phyloP scores from a whole-genome alignment of 2,797 vertebrate species.

The Amblyraja radiata region DNA sequence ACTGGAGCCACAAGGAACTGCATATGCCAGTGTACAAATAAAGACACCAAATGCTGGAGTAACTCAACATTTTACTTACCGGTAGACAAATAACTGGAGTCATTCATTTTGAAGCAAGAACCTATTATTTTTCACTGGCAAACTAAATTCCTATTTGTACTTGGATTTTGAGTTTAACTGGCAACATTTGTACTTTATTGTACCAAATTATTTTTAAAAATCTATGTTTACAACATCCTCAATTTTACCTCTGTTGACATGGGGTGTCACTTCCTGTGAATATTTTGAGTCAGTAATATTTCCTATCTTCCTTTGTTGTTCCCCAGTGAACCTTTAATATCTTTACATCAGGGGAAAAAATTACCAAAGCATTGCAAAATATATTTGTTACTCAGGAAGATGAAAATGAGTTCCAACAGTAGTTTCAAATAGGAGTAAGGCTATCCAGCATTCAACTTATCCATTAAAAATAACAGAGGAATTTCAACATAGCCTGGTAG shows the following conservation, averaged over 20 bases:
- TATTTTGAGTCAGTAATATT: background rate
- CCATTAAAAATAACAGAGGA: too few species aligned
- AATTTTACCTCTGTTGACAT: background rate
- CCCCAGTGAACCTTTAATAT: background rate
- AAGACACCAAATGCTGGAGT: too few species aligned
- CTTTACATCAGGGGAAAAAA: background rate
- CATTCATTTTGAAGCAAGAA: too few species aligned
- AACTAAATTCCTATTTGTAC: background rate
- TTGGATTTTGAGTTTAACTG: background rate
- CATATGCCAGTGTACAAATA: too few species aligned
- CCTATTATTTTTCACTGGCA: background rate
- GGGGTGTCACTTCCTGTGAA: conserved; percentile 8
- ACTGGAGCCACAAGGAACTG: too few species aligned
- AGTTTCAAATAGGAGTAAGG: background rate
- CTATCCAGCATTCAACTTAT: too few species aligned
- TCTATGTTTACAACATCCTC: background rate
- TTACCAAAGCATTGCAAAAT: background rate
- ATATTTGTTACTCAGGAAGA: background rate
- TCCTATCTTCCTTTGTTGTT: background rate
- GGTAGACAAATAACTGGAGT: too few species aligned
- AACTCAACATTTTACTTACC: too few species aligned
- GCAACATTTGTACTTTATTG: background rate
- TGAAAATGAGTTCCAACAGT: background rate
- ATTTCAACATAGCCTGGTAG: too few species aligned
- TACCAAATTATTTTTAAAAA: background rate